Conservation (phyloP, 2,888 invertebrate species). For the Polymixis flavicincta region DNA sequence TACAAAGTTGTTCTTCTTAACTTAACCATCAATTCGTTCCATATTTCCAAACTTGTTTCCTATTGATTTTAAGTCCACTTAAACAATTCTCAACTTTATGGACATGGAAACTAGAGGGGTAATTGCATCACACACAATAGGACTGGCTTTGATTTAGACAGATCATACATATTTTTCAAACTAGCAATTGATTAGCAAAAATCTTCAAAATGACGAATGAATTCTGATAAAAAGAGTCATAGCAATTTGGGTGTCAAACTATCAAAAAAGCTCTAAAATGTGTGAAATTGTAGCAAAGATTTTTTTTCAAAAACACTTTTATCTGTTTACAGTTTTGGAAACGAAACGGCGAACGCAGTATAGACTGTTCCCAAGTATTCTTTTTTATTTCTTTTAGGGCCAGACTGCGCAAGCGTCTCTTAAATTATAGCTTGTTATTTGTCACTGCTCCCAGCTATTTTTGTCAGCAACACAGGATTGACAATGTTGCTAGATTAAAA, state of each 20-base stretch:
- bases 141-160: too few species aligned
- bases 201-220: too few species aligned
- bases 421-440: slow-evolving; percentile 61
- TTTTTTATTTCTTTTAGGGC: slow-evolving; percentile 42
- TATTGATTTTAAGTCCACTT: background rate
- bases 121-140: too few species aligned
- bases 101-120: rapidly evolving
- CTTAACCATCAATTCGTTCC: slow-evolving; percentile 52
- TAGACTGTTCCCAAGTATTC: slow-evolving; percentile 42
- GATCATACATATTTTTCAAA: too few species aligned
- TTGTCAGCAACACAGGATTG: slow-evolving; percentile 40
- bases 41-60: background rate
- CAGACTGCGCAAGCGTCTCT: slow-evolving; percentile 32
- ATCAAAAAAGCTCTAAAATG: background rate
- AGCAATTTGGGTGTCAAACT: background rate
- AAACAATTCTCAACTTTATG: background rate
- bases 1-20: slow-evolving; percentile 47
- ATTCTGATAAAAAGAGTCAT: too few species aligned
- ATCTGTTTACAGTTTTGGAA: background rate
- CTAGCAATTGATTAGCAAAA: too few species aligned
- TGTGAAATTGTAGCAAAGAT: background rate
- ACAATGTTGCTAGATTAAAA: slow-evolving; percentile 67
- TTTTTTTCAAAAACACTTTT: background rate
- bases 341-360: background rate
- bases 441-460: slow-evolving; percentile 61